Percentiles rank a stretch among this genome's conserved stretches.
These are phyloP conservation scores for Neomonachus schauinslandi DNA, from an alignment of 2,113 vertebrate genomes.

Conservation along the genomic window DNA sequence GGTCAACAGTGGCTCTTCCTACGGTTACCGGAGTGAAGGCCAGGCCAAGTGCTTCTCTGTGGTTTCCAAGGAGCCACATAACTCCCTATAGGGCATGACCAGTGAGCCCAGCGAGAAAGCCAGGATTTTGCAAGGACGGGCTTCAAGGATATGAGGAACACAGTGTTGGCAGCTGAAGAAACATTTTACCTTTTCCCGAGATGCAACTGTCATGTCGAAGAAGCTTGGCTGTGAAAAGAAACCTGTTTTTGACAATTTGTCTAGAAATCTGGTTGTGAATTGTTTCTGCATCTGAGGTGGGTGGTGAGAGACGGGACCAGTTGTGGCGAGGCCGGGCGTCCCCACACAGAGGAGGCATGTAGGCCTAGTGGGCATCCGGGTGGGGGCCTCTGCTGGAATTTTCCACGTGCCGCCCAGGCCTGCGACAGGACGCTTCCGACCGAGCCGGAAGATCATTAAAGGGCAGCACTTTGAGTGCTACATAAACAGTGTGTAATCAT, in stretches of 20 bases:
- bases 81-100: constrained; percentile 91
- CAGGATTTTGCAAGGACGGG: constrained; percentile 96
- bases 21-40: constrained; percentile 94
- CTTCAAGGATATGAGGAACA: constrained; percentile 92
- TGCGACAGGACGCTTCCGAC: constrained; percentile 68
- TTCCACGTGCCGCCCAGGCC: constrained; percentile 67
- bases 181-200: constrained; percentile 78
- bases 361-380: constrained; percentile 18
- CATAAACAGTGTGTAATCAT: constrained; percentile 58
- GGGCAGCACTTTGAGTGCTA: constrained; percentile 82
- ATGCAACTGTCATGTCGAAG: constrained; percentile 86
- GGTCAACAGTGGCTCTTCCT: constrained; percentile 95
- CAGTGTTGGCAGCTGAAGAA: constrained; percentile 80
- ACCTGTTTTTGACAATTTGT: constrained; percentile 81
- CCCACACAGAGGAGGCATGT: constrained; percentile 25
- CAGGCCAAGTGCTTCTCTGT: constrained; percentile 95
- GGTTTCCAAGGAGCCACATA: constrained; percentile 94
- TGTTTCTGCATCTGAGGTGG: constrained; percentile 74
- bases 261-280: constrained; percentile 79
- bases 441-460: background rate
- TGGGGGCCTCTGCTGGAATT: constrained; percentile 58
- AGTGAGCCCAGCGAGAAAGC: constrained; percentile 95
- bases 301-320: constrained; percentile 57
- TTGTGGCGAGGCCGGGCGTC: constrained; percentile 49
- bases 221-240: constrained; percentile 85